Evolutionary conservation across 1,140 invertebrate species (phyloP), one percentile per base, ranked within the genome.

Genomic region (Anagrus nilaparvatae): DNA sequence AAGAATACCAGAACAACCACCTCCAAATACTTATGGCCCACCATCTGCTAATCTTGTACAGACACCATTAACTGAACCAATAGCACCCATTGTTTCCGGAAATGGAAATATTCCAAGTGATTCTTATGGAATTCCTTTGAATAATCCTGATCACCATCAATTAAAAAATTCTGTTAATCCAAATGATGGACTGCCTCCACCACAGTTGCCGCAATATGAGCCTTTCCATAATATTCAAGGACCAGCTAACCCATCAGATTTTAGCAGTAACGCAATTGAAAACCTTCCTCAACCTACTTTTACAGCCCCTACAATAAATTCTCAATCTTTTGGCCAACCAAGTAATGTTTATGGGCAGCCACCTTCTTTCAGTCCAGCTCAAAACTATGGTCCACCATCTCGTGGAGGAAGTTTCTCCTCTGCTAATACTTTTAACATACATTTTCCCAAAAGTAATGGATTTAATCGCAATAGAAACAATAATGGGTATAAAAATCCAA

Each of bases 401-500:
- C 49, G 69, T 54, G 46, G 67, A 63, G 21, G 68, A 63, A 25
- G 24, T 7, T 37, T 37, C 7, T 29, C 40, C 3, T 37, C 36
- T 2, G 48, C 49, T 7, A 40, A 27, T 9, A 54, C 50, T 6
- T 48, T 49, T 13, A 34, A n/a, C 4, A 10, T 41, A 14, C 42
- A 49, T 33, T 43, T 49, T 33, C 44, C 51, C n/a, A 52, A 48
- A 25, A 32, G 37, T 13, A 76, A 76, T 50, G 75, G 75, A 7
- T 63, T 71, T 2, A 68, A 69, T 29, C 17, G 40, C 14, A 38
- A 27, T 19, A 16, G 28, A 18, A 29, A 38, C 7, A 20, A 24
- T 9, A 23, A 21, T 40, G 68, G 65, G 27, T 64, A 72, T 14
- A 69, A 69, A 16, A 72, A 74, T 9, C 69, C 76, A 8, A 56